phyloP scores from a whole-genome alignment of 2,797 vertebrate genomes.

The Tenualosa thibaudeaui region DNA sequence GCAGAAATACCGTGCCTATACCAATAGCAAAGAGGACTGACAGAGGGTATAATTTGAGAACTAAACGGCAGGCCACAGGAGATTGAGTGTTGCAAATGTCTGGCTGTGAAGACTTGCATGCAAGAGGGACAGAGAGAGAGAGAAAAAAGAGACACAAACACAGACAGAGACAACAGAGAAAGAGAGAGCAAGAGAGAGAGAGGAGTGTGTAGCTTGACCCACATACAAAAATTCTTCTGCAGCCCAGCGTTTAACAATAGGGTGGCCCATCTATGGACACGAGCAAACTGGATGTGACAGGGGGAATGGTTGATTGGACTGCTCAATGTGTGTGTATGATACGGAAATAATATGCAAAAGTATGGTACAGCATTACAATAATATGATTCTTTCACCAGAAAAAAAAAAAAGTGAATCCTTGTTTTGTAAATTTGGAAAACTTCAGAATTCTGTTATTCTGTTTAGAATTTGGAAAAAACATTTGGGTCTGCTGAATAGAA shows the following conservation, averaged over 20 bases:
- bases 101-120: conserved; percentile 32
- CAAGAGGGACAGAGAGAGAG: background rate
- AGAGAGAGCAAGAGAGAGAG: background rate
- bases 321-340: background rate
- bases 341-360: background rate
- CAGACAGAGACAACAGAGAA: background rate
- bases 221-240: conserved; percentile 23
- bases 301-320: background rate
- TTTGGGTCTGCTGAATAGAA: background rate
- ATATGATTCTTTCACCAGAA: background rate
- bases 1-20: conserved; percentile 62
- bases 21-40: conserved; percentile 44
- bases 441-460: too few species aligned
- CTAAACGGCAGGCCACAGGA: conserved; percentile 53
- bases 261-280: background rate
- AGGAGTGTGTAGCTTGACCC: conserved; percentile 25
- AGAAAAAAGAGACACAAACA: background rate
- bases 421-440: too few species aligned
- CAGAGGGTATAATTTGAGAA: conserved; percentile 62
- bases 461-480: too few species aligned
- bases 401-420: too few species aligned
- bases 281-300: background rate
- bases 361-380: background rate
- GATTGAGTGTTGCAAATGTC: conserved; percentile 40
- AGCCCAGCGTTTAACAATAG: conserved; percentile 28